Conservation (phyloP, 2,888 invertebrate species). For the Colostygia pectinataria region DNA sequence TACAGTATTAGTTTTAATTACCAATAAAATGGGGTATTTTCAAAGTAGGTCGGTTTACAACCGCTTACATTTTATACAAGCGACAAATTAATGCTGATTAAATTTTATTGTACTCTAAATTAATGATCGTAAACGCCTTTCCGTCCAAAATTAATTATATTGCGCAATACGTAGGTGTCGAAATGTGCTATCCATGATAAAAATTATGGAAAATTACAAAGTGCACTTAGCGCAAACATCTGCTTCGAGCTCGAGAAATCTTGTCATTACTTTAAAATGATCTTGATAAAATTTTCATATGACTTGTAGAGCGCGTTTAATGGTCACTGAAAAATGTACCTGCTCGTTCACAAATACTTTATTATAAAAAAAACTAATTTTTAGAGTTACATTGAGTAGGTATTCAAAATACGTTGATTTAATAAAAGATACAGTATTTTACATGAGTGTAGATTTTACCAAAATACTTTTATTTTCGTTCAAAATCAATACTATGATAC, state of each 20-base stretch:
- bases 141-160: conserved; percentile 36
- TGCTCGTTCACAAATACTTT: too few species aligned
- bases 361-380: too few species aligned
- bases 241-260: conserved; percentile 13
- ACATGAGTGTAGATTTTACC: too few species aligned
- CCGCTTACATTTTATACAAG: conserved; percentile 38
- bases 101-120: conserved; percentile 53
- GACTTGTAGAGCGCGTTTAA: too few species aligned
- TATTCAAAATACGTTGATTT: too few species aligned
- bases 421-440: too few species aligned
- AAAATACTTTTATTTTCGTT: too few species aligned
- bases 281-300: background rate
- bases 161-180: conserved; percentile 33
- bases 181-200: conserved; percentile 32
- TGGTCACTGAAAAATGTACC: too few species aligned
- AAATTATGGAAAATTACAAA: conserved; percentile 35
- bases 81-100: conserved; percentile 56
- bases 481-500: too few species aligned
- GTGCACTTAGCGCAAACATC: conserved; percentile 34
- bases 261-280: conserved; percentile 13
- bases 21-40: conserved; percentile 60
- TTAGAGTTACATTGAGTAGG: too few species aligned
- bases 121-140: conserved; percentile 45
- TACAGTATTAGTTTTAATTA: conserved; percentile 74
- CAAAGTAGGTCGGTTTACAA: conserved; percentile 57